A percentile compares a stretch with the other conserved stretches of the same genome.
phyloP scores from a whole-genome alignment of 2,113 vertebrate genomes.

The Lamprologus lemairii region DNA sequence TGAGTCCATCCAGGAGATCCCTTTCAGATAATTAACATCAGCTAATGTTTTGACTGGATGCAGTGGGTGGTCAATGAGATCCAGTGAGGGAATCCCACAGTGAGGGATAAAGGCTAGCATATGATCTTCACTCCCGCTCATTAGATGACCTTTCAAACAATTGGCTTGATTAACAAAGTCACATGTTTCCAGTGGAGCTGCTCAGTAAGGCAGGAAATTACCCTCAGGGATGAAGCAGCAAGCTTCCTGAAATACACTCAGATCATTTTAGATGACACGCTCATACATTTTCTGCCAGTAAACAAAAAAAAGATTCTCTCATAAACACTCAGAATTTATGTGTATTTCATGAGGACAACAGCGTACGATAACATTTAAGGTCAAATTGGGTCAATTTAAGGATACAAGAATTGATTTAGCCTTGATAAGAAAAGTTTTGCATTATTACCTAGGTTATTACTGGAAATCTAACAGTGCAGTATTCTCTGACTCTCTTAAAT shows the following conservation, averaged over 20 bases:
- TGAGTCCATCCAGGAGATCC: neutral
- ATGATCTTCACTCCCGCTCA: conserved; percentile 53
- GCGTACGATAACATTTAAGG: neutral
- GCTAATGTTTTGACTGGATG: conserved; percentile 39
- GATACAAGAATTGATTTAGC: no score
- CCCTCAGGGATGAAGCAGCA: neutral
- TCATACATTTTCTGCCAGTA: neutral
- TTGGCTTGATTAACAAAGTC: conserved; percentile 44
- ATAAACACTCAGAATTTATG: neutral
- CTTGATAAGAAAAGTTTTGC: neutral
- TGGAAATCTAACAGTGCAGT: neutral
- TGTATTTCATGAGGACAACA: neutral
- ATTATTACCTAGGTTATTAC: neutral
- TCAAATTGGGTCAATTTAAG: neutral
- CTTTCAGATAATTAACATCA: conserved; percentile 30
- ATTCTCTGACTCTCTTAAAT: neutral
- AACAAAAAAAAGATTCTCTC: neutral
- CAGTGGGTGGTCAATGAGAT: conserved; percentile 14
- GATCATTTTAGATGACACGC: neutral
- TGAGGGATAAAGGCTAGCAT: conserved; percentile 55
- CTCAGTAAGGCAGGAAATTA: neutral
- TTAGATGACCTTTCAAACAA: conserved; percentile 59
- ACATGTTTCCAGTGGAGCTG: conserved; percentile 21
- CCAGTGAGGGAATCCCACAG: conserved; percentile 20
- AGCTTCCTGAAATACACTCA: neutral